Evolutionary conservation across 1,140 invertebrate species (phyloP), one percentile per base, ranked within the genome.

Genomic region (Phortica variegata): DNA sequence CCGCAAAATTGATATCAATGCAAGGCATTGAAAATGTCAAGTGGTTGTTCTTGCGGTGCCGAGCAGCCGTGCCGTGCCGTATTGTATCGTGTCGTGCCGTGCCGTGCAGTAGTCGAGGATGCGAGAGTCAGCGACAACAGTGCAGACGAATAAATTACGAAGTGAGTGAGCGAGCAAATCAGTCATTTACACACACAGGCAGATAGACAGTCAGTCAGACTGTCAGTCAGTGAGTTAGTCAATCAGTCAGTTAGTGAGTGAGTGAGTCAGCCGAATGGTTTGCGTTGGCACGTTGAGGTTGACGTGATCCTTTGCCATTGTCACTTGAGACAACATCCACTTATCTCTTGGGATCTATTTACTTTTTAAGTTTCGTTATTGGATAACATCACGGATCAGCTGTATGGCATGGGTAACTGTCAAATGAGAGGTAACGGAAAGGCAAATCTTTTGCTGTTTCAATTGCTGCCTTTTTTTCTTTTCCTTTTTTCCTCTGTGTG

Each of bases 291-390:
- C 56, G 68, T 63, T 63, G 58, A n/a, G n/a, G n/a, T n/a, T 60
- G 60, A 68, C 63, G 60, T 66, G 63, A 66, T 66, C 63, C 63
- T 66, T 66, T 65, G 63, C 57, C 54, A 33, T 50, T 66, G 63
- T 66, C 63, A 66, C 63, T 66, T 68, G 63, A 66, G 63, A 66
- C 63, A 56, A 48, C 40, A 52, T 44, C 38, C 34, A 47, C 59
- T 51, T 56, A 47, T 66, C 60, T 66, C 63, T 66, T 47, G 63
- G 63, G 63, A 66, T 66, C 63, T 66, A 66, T 66, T 66, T 66
- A 68, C 63, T 66, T 66, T 29, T 66, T 63, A 66, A 66, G 63
- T 66, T 68, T 66, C 48, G 68, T 31, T 68, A 66, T 68, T 68
- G 62, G 63, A 68, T 66, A 63, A 66, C 63, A 63, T 66, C 62